phyloP scores from a whole-genome alignment of 2,888 invertebrate species.

The Scaeva pyrastri region DNA sequence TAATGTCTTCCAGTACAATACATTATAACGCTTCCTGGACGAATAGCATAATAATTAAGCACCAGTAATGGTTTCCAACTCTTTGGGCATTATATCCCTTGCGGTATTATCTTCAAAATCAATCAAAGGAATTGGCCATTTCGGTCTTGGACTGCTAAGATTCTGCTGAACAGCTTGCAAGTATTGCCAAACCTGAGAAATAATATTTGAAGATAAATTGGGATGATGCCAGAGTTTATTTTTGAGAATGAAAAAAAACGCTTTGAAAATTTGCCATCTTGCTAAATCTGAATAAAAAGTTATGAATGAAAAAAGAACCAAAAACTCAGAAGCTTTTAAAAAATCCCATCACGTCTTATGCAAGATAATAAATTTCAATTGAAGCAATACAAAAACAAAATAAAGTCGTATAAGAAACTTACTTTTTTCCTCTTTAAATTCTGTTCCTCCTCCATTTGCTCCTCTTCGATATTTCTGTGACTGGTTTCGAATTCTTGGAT shows the following conservation, averaged over 20 bases:
- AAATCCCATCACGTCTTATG: background rate
- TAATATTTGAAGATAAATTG: constrained; percentile 56
- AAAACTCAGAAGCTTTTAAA: background rate
- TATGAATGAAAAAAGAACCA: background rate
- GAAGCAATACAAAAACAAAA: background rate
- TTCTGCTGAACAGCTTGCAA: constrained; percentile 71
- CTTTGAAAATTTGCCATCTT: constrained; percentile 51
- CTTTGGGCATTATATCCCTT: constrained; percentile 47
- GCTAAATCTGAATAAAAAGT: constrained; percentile 2
- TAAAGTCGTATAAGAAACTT: constrained; percentile 63
- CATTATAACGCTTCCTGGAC: background rate
- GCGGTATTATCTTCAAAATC: constrained; percentile 49
- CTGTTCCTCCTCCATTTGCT: constrained; percentile 80
- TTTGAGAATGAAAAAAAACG: constrained; percentile 11
- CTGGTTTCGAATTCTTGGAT: constrained; percentile 43
- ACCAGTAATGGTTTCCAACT: constrained; percentile 45
- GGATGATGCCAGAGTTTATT: constrained; percentile 25
- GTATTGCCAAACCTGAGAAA: constrained; percentile 72
- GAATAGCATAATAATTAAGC: background rate
- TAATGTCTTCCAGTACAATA: background rate
- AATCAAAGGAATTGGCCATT: constrained; percentile 70
- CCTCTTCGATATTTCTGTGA: constrained; percentile 78
- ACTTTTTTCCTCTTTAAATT: constrained; percentile 83
- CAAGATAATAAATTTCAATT: constrained; percentile 58
- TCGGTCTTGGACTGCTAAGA: constrained; percentile 68